Evolutionary conservation across 2,113 vertebrate species (phyloP), one percentile per base, ranked within the genome.

Genomic region (Pangasianodon gigas): DNA sequence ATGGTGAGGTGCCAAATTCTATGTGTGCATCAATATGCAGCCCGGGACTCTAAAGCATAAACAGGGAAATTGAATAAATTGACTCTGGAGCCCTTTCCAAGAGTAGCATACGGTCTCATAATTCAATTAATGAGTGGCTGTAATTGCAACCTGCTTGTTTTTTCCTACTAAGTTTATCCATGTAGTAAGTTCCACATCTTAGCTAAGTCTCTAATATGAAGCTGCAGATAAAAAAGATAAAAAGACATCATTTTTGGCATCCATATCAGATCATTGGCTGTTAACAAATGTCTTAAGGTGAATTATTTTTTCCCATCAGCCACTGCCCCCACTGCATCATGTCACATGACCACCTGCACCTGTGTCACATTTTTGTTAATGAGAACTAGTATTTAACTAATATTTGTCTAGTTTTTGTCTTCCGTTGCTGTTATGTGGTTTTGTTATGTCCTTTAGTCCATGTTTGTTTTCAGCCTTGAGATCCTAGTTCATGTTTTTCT

Each of bases 61-160:
- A 91, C 88, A 91, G 88, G 77, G 54, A 91, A 90, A 90, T 83
- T 87, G 80, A 88, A 92, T 84, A 89, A 91, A 90, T 81, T 26
- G 81, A 88, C 46, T 82, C n/a, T 54, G 84, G 88, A 87, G 82
- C 62, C 51, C 84, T 87, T 89, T 92, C 91, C 89, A 91, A 89
- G 67, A 71, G 52, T 32, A 90, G 67, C 92, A 88, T 91, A 91
- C 67, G 74, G 67, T 85, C 44, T 86, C 86, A 24, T 89, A 90
- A 91, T 91, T 91, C 84, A 91, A 90, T 91, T 91, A 91, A 71
- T 41, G 74, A 79, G 86, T 44, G 75, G 26, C 51, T 88, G 56
- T 91, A 91, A 91, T 88, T 92, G 74, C 90, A 88, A 75, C 89
- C 88, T 90, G 84, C 58, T 75, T 67, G 51, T 84, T 44, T 58